Conservation (phyloP, 2,888 invertebrate genomes). For the Ectemnius continuus region DNA sequence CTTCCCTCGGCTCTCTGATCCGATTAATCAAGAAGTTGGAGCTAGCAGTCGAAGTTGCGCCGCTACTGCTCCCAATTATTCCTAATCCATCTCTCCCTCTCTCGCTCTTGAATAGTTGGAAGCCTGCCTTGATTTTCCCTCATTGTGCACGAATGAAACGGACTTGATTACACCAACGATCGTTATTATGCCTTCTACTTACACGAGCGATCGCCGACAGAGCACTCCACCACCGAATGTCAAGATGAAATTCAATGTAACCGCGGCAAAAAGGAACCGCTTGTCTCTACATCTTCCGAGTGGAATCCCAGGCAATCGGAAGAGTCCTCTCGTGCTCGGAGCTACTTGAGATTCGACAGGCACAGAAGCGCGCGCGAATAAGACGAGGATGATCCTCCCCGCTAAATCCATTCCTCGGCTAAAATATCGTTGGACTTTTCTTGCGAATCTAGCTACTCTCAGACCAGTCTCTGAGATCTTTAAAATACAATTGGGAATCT, state of each 20-base stretch:
- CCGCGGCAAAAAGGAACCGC: background rate
- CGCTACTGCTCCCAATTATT: constrained; percentile 33
- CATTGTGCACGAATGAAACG: background rate
- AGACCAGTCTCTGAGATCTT: no score
- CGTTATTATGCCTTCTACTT: constrained; percentile 7
- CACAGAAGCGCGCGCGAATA: background rate
- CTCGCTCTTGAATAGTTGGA: background rate
- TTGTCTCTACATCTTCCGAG: background rate
- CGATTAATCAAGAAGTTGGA: constrained; percentile 52
- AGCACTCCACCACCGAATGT: background rate
- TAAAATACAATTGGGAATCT: no score
- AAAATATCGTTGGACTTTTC: background rate
- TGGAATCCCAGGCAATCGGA: background rate
- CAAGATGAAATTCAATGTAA: background rate
- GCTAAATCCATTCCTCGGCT: background rate
- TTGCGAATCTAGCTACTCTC: no score
- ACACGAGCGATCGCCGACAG: background rate
- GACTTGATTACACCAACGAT: constrained; percentile 14
- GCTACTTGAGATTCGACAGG: constrained; percentile 4
- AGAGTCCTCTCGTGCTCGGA: background rate
- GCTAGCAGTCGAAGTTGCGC: constrained; percentile 20
- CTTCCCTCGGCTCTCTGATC: constrained; percentile 23
- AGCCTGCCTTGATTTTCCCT: constrained; percentile 22
- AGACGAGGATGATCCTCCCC: background rate
- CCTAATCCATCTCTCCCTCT: constrained; percentile 35